Evolutionary conservation across 2,113 vertebrate genomes (phyloP), one percentile per base, ranked within the genome.

Genomic region (Nothoprocta pentlandii): DNA sequence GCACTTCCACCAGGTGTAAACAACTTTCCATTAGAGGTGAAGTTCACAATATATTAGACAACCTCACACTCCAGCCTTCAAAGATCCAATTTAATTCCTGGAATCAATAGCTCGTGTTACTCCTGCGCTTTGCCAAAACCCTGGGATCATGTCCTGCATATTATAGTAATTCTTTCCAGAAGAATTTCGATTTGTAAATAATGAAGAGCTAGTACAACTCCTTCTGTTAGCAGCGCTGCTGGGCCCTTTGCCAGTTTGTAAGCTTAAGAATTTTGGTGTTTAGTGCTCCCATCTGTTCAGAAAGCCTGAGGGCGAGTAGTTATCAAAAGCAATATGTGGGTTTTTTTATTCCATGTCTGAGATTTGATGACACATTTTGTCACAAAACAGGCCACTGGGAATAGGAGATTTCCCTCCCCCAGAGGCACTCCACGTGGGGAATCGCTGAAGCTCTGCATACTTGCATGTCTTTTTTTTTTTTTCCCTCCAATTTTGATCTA

Each of bases 161-260:
- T 95, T 94, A 91, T 19, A 89, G 93, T 96, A 97, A 97, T 96
- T 89, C 91, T 94, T 96, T 97, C 96, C 95, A 96, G 94, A 96
- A 97, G 94, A 94, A 96, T 94, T 94, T 93, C 70, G 88, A 95
- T 97, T 96, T 94, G 96, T 95, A 97, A 96, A 97, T 95, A 96
- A 96, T 93, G 92, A 95, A 95, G 96, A 87, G 53, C 86, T 94
- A 95, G 5, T 95, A 96, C 92, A 93, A 88, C 87, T 96, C 95
- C 93, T 96, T 93, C 95, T 95, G 96, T 94, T 94, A 91, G 94
- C 91, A 88, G 96, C 0, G 0, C 91, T 93, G 70, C 91, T 3
- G 94, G 95, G 96, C 94, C 94, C 84, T 95, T 96, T 97, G 95
- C 96, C 96, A 96, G 95, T 94, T 95, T 95, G 95, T 92, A 96